Conservation (phyloP, 1,140 invertebrate species). For the Papilio dardanus region DNA sequence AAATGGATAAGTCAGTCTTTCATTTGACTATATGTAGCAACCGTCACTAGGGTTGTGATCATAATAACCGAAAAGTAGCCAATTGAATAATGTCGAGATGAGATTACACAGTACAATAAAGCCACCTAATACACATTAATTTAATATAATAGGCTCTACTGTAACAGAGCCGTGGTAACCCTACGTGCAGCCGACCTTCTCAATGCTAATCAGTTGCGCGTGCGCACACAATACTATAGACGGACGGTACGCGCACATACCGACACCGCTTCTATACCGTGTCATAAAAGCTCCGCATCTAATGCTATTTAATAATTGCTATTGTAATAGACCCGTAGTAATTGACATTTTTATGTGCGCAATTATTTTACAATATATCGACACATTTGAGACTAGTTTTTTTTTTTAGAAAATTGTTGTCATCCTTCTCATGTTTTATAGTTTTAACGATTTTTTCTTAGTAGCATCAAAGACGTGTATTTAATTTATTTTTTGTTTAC, state of each 20-base stretch:
- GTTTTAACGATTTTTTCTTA: too few relatives aligned
- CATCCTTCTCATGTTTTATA: too few relatives aligned
- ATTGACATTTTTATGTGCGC: constrained; percentile 19
- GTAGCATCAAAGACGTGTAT: background rate
- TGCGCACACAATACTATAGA: constrained; percentile 41
- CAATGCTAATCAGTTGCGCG: constrained; percentile 58
- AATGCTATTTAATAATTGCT: constrained; percentile 2
- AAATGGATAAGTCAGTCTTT: background rate
- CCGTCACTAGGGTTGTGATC: too few relatives aligned
- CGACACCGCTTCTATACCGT: background rate
- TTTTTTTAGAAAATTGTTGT: too few relatives aligned
- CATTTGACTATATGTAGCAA: background rate
- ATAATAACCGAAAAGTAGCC: too few relatives aligned
- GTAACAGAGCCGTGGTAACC: constrained; percentile 25
- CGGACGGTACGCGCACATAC: constrained; percentile 33
- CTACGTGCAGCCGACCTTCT: constrained; percentile 55
- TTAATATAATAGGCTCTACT: background rate
- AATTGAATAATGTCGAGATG: too few relatives aligned
- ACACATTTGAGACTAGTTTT: too few relatives aligned
- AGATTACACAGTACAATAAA: too few relatives aligned
- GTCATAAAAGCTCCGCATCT: constrained; percentile 7
- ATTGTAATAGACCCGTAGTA: background rate
- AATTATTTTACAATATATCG: too few relatives aligned
- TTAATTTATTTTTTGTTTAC: background rate
- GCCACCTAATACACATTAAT: background rate